Conservation (phyloP, 2,888 invertebrate genomes). For the Thymelicus lineola region DNA sequence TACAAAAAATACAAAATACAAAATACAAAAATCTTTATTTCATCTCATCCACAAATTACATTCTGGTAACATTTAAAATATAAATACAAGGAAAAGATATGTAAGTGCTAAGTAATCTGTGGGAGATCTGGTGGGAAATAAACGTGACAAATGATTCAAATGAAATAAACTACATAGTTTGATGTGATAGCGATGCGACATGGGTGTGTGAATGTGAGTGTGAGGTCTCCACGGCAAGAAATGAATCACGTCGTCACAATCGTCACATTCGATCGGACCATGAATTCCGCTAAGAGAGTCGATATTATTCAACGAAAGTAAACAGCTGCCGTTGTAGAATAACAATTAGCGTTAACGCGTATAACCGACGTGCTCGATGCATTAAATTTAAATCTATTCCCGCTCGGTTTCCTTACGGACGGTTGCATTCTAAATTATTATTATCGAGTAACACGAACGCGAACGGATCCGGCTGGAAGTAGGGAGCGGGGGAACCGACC, state of each 20-base stretch:
- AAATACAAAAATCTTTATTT: no score
- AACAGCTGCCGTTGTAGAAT: conserved; percentile 79
- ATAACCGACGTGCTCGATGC: conserved; percentile 70
- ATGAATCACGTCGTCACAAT: conserved; percentile 59
- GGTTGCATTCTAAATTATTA: conserved; percentile 80
- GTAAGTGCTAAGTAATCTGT: no score
- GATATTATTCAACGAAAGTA: conserved; percentile 80
- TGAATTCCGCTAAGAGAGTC: conserved; percentile 66
- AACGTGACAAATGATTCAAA: conserved; percentile 2
- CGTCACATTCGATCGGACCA: conserved; percentile 55
- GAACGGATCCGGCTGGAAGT: conserved; percentile 78
- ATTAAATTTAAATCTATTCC: conserved; percentile 83
- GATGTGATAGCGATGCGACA: not conserved
- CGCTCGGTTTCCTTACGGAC: conserved; percentile 79
- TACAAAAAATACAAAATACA: no score
- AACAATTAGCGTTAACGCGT: conserved; percentile 75
- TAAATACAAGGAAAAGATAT: no score
- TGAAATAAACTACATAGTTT: not conserved
- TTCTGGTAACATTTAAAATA: no score
- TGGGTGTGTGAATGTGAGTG: conserved; percentile 3
- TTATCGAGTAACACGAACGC: conserved; percentile 56
- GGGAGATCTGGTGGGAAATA: not conserved
- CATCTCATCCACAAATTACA: no score
- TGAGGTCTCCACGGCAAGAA: conserved; percentile 50
- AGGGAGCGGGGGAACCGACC: conserved; percentile 72